Conservation (phyloP, 2,113 vertebrate genomes). For the Cryptomyrus ogoouensis region DNA sequence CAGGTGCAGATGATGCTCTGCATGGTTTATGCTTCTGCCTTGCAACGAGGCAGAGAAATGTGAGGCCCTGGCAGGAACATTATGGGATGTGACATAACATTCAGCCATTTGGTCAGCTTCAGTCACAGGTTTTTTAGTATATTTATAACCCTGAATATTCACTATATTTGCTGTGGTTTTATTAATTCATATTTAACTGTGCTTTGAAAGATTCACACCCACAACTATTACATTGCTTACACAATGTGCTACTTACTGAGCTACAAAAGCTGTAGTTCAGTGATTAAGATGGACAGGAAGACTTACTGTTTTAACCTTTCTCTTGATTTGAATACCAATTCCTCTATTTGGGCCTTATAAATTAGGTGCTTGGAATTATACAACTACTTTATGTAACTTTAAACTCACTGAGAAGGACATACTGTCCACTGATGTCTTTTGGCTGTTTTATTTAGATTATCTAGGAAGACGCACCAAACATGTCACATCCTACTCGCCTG, state of each 20-base stretch:
- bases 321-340: not conserved
- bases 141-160: not conserved
- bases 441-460: not conserved
- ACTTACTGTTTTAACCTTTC: not conserved
- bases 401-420: not conserved
- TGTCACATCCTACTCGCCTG: too few species aligned
- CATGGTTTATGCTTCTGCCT: not conserved
- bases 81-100: not conserved
- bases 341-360: not conserved
- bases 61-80: not conserved
- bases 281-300: not conserved
- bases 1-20: not conserved
- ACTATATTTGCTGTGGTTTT: not conserved
- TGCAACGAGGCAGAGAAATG: not conserved
- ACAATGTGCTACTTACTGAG: not conserved
- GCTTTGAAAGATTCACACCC: not conserved
- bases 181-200: not conserved
- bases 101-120: not conserved
- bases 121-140: not conserved
- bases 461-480: not conserved
- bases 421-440: not conserved
- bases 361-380: not conserved
- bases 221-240: not conserved
- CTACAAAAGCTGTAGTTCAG: not conserved
- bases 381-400: not conserved